phyloP scores from a whole-genome alignment of 2,797 vertebrate genomes.

The Chanos chanos region DNA sequence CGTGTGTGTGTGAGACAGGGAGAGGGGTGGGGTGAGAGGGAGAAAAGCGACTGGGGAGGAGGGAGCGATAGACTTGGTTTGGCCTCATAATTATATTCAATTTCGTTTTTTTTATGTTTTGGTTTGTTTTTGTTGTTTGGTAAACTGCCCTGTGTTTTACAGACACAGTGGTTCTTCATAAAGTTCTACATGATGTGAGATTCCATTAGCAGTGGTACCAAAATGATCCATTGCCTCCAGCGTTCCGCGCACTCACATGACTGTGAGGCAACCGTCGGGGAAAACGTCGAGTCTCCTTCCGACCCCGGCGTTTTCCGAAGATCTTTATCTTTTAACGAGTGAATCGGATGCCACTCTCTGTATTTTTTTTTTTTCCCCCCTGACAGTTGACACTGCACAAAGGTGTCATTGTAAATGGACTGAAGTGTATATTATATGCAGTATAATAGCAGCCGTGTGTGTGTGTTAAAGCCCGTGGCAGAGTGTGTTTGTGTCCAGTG shows the following conservation, averaged over 20 bases:
- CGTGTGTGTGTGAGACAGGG: constrained; percentile 37
- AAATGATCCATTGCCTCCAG: no score
- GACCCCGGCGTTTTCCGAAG: constrained; percentile 9
- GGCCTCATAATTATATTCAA: no score
- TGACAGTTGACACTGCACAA: constrained; percentile 50
- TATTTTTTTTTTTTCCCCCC: constrained; percentile 42
- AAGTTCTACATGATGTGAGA: no score
- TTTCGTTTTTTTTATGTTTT: no score
- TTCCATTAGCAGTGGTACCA: no score
- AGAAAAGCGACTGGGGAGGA: no score
- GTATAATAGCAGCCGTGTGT: constrained; percentile 68
- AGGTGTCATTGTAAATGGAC: constrained; percentile 62
- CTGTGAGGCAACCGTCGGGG: no score
- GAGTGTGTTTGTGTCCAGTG: constrained; percentile 63
- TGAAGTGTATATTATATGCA: constrained; percentile 55
- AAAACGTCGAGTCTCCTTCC: constrained; percentile 9
- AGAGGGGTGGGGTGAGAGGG: background rate
- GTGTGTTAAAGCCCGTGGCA: constrained; percentile 56
- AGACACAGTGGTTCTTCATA: no score
- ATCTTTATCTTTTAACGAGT: constrained; percentile 21
- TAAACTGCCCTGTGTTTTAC: no score
- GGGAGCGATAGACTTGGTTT: no score
- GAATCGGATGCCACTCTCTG: constrained; percentile 49
- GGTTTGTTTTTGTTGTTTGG: no score
- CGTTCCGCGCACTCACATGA: constrained; percentile 41